Evolutionary conservation across 2,797 vertebrate species (phyloP).

Genomic region (Babyrousa celebensis): DNA sequence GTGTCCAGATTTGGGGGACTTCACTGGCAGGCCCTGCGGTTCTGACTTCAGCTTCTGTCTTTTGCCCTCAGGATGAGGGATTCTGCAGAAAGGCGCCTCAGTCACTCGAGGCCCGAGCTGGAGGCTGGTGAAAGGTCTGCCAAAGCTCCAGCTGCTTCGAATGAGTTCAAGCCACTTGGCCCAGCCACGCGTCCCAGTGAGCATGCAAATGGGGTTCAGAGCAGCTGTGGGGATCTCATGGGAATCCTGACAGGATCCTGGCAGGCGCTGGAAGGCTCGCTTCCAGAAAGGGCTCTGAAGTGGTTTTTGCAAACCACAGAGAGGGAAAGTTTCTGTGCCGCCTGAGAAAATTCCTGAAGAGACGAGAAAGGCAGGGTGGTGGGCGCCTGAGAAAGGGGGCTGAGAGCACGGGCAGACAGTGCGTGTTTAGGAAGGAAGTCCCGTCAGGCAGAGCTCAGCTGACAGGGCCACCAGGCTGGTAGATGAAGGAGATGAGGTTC

Average conservation of each 20-base stretch:
- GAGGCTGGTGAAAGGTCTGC: neutral
- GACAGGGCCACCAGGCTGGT: constrained; percentile 68
- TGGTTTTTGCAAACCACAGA: constrained; percentile 18
- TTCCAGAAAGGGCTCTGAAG: constrained; percentile 22
- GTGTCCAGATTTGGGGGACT: neutral
- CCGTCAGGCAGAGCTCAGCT: constrained; percentile 48
- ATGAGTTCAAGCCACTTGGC: constrained; percentile 44
- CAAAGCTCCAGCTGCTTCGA: constrained; percentile 56
- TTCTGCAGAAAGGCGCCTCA: neutral
- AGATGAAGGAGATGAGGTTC: constrained; percentile 37
- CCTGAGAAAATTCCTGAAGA: constrained; percentile 36
- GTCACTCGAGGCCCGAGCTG: neutral
- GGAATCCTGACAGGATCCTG: constrained; percentile 52
- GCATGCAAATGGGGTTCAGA: constrained; percentile 25
- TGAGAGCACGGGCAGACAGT: neutral
- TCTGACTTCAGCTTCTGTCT: neutral
- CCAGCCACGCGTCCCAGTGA: neutral
- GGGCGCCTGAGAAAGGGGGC: constrained; percentile 5
- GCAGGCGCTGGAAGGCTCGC: neutral
- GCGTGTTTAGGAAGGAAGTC: neutral
- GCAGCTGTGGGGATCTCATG: constrained; percentile 27
- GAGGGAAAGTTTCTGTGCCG: neutral
- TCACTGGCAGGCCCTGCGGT: neutral
- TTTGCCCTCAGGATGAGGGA: neutral
- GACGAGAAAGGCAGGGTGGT: neutral